These are phyloP conservation scores for Drosophila kepulauana DNA, from an alignment of 1,140 invertebrate species.

Conservation along the genomic window DNA sequence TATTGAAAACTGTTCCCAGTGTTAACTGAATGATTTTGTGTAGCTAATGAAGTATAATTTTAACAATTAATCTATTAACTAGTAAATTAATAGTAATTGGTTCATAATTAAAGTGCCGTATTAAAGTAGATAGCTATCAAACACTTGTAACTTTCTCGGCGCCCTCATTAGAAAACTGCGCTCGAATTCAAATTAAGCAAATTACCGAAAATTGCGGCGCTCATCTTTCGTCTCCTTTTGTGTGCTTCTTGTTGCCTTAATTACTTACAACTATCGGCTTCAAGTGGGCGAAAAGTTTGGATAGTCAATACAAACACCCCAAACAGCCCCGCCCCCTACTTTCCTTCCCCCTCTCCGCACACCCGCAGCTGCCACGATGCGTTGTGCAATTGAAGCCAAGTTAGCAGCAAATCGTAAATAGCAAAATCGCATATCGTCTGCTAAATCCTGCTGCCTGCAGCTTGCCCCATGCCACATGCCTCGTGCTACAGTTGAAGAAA, in stretches of 20 bases:
- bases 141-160: neutral
- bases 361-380: neutral
- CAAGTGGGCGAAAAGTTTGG: conserved; percentile 51
- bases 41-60: no score
- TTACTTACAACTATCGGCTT: conserved; percentile 67
- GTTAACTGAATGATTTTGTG: no score
- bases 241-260: conserved; percentile 53
- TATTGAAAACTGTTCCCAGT: conserved; percentile 35
- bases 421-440: conserved; percentile 52
- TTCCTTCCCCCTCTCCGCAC: neutral
- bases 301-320: conserved; percentile 33
- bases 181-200: conserved; percentile 75
- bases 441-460: conserved; percentile 5
- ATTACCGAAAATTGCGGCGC: conserved; percentile 66
- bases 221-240: neutral
- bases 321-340: neutral
- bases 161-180: conserved; percentile 7
- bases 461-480: conserved; percentile 24
- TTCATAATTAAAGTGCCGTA: no score
- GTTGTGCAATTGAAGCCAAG: conserved; percentile 63
- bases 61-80: no score
- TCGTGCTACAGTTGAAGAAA: conserved; percentile 60
- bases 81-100: no score
- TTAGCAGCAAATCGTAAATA: conserved; percentile 31
- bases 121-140: no score